phyloP scores from a whole-genome alignment of 2,113 vertebrate species.

The Chroicocephalus ridibundus region DNA sequence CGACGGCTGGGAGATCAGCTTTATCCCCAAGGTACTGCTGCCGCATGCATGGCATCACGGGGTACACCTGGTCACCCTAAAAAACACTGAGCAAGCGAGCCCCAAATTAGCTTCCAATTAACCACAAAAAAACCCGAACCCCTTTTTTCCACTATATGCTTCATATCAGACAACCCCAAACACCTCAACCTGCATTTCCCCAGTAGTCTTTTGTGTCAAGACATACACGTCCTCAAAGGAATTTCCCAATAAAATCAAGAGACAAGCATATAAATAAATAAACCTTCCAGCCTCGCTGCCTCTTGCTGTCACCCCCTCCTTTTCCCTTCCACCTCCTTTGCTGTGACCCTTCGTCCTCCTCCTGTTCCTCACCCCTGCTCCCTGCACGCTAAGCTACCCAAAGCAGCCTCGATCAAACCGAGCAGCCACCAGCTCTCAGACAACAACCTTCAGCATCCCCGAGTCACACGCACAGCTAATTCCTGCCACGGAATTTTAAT shows the following conservation, averaged over 20 bases:
- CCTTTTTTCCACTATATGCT: not conserved
- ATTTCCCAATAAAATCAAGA: not conserved
- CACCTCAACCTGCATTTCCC: not conserved
- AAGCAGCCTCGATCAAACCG: fast-evolving
- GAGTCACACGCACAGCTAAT: not conserved
- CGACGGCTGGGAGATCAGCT: slow-evolving; percentile 99
- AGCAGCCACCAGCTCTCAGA: not conserved
- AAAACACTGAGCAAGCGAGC: fast-evolving
- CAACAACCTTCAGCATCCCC: not conserved
- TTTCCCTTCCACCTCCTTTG: not conserved
- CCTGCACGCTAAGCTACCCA: not conserved
- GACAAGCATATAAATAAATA: not conserved
- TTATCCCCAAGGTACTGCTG: slow-evolving; percentile 91
- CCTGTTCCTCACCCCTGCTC: not conserved
- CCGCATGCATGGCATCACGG: fast-evolving
- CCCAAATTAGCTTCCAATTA: not conserved
- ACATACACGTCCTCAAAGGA: not conserved
- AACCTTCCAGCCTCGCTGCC: not conserved
- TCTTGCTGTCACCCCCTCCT: not conserved
- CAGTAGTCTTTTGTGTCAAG: not conserved
- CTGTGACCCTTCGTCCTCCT: not conserved
- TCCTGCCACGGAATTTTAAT: slow-evolving; percentile 12
- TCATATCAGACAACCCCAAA: not conserved
- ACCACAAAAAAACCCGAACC: not conserved
- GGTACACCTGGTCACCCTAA: not conserved